A percentile compares a stretch with the other conserved stretches of the same genome.
Conservation (phyloP, 2,797 vertebrate genomes). For the Chelonia mydas region DNA sequence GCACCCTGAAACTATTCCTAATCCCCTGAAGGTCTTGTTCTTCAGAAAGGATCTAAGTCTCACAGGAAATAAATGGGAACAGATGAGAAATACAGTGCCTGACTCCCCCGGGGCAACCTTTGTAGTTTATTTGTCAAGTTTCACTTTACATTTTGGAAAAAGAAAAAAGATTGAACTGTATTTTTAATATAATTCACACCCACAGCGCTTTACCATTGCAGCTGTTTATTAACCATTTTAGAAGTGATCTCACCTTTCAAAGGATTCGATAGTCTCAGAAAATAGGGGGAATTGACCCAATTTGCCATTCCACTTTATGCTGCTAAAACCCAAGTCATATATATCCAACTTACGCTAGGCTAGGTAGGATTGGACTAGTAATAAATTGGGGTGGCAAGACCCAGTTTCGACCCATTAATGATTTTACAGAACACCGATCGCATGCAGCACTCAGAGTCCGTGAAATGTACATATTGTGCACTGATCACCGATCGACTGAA, state of each 20-base stretch:
- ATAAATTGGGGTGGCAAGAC: background rate
- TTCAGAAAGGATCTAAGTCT: background rate
- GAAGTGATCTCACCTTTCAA: rapidly evolving
- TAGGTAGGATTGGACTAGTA: background rate
- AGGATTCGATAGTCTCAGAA: rapidly evolving
- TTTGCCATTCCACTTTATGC: rapidly evolving
- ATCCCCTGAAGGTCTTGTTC: rapidly evolving
- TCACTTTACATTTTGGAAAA: background rate
- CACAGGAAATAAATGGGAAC: rapidly evolving
- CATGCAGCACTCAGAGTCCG: background rate
- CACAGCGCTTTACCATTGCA: rapidly evolving
- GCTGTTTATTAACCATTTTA: rapidly evolving
- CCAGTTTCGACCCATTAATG: background rate
- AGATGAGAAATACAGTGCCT: background rate
- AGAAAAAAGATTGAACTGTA: rapidly evolving
- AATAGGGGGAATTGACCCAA: rapidly evolving
- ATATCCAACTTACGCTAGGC: background rate
- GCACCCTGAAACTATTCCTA: background rate
- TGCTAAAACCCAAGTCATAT: rapidly evolving
- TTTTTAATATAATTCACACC: background rate
- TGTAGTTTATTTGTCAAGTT: background rate
- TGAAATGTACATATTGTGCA: background rate
- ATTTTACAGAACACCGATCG: background rate
- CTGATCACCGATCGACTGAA: background rate
- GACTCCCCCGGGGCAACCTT: rapidly evolving